Base-by-base conservation (phyloP, 2,113 vertebrate species). In the Seriola rivoliana region DNA sequence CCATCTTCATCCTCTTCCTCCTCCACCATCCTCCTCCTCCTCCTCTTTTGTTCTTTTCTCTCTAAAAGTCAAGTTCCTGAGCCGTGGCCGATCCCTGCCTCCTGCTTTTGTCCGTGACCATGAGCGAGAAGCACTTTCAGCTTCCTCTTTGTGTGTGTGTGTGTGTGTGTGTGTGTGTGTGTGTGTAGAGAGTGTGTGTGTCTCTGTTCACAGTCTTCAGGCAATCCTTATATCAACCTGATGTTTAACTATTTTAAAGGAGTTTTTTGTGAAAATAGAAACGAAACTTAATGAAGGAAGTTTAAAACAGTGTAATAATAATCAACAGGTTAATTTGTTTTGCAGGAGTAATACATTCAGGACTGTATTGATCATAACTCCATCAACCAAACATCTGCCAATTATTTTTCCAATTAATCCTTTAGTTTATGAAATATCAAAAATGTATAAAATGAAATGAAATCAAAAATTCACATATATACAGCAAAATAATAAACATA, bases 61-160 rank as follows among this genome's bases (percentile, higher is more conserved):
- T 79, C 75, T 73, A 88, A 91, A 94, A 94, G 93, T 95, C 93
- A 94, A 89, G 91, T 94, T 94, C 92, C 89, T 93, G 89, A 93
- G 88, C 88, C 90, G 83, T 92, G 77, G 89, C 88, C 65, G 68
- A 95, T 94, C 94, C 86, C 89, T 62, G 78, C 83, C 90, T 91
- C 81, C 84, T 32, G 58, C 88, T 71, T 94, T 95, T 95, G 91
- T 95, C 87, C 59, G 58, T 89, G 93, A 87, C 92, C 90, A 82
- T 84, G 89, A 88, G 91, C 83, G 85, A 90, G 82, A 90, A 87
- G 80, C 32, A 32, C 89, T 88, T 91, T 88, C 58, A 89, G 80
- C 77, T 70, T 65, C 17, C 55, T 57, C 29, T 84, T 12, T 78
- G 38, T 76, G 60, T 81, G 76, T 79, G 76, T 48, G 59, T 64